Conservation (phyloP, 2,113 vertebrate species). For the Cacatua alba region DNA sequence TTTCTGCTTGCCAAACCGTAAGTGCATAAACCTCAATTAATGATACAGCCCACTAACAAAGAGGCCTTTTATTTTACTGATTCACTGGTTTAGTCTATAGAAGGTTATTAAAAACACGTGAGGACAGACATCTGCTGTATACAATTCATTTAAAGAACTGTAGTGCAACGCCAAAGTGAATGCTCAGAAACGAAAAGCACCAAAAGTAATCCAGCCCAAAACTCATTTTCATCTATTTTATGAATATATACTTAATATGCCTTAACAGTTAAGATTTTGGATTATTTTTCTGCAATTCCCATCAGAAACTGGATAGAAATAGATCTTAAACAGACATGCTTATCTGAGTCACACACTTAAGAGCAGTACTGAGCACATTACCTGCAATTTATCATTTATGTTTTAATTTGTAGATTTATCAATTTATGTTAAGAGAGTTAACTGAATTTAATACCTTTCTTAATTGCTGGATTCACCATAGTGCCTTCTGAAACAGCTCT, state of each 20-base stretch:
- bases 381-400: background rate
- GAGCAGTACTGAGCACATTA: background rate
- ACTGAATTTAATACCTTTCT: background rate
- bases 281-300: background rate
- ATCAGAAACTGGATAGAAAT: background rate
- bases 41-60: conserved; percentile 3
- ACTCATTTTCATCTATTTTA: background rate
- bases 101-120: conserved; percentile 48
- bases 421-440: background rate
- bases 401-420: background rate
- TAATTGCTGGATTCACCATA: conserved; percentile 10
- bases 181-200: background rate
- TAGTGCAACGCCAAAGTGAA: background rate
- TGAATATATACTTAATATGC: background rate
- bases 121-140: conserved; percentile 23
- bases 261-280: background rate
- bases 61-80: conserved; percentile 14
- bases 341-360: background rate
- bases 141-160: background rate
- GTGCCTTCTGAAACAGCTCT: background rate
- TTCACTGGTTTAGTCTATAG: conserved; percentile 50
- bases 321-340: background rate
- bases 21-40: conserved; percentile 31
- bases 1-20: background rate
- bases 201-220: background rate